Base-by-base conservation (phyloP, 2,888 invertebrate genomes). In the Epirrhoe alternata region DNA sequence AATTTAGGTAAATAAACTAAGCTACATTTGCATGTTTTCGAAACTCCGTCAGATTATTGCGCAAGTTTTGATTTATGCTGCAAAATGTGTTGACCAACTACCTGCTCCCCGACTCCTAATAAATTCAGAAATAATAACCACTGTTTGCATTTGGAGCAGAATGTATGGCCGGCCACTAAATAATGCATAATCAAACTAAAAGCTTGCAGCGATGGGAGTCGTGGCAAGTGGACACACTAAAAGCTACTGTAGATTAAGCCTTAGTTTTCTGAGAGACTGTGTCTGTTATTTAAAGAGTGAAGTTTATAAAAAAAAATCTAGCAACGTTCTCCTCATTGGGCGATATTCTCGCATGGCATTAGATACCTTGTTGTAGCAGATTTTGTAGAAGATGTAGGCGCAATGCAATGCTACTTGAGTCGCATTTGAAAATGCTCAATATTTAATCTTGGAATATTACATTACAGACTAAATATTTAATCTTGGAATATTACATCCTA, bases 131-230 rank as follows among this genome's bases (percentile, higher is more conserved):
- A 64, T 59, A 54, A 66, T 69, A 69, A 61, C 52, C 56, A 60
- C 57, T 64, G 71, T 64, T 75, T 66, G 68, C 61, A 73, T 73
- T 73, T 74, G 70, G 70, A 74, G 64, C 64, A 67, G 59, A 68
- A 71, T 77, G 75, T 77, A 73, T 68, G 71, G 62, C 70, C 70
- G 63, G 64, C 64, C 64, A 69, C 67, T 73, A 74, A 73, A 83
- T 83, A 82, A 78, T 80, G 81, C 74, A 84, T 77, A 78, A 83
- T 81, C 78, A 80, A 79, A 78, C 81, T 84, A 81, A 83, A 81
- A 85, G 83, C 85, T 68, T 76, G 76, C 79, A 78, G 77, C 81
- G 77, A 69, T 69, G 50, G 47, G 47, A 54, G 31, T 33, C 33
- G 17, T 38, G 31, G 58, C 66, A 24, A 78, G 76, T 80, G 80